Evolutionary conservation across 2,113 vertebrate species (phyloP), one percentile per base, ranked within the genome.

Genomic region (Rhea americana): DNA sequence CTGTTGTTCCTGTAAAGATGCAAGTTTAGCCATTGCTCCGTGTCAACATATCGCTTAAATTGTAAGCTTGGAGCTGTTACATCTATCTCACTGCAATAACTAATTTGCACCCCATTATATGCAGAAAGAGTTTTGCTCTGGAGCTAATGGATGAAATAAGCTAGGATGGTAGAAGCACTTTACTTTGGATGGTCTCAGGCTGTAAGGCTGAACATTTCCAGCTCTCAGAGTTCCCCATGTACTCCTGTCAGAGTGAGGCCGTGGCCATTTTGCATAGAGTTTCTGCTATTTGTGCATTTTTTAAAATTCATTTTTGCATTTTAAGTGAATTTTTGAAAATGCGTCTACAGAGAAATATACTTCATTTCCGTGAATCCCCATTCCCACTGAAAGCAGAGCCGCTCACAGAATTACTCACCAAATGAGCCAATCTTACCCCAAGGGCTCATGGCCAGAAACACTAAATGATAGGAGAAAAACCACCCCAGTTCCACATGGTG

Each of bases 211-310:
- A 45, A 62, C 30, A 16, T n/a, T 51, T 80, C 41, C 30, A 3
- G 8, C 35, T 26, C n/a, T n/a, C 63, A n/a, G 35, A 7, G 4
- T 0, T 0, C 37, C 71, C 53, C 74, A 19, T 7, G 12, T 47
- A n/a, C 59, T 67, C 61, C 59, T 58, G 53, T 39, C 58, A 83
- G 78, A 55, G 43, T 47, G 30, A 71, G 2, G 47, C n/a, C 13
- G 4, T 19, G 67, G 58, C 20, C 63, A 35, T 48, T 91, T 90
- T 56, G 28, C 62, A 53, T n/a, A 80, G n/a, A 11, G 17, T 37
- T 63, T 45, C 25, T 43, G 26, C 28, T 58, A 1, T 59, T 74
- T 68, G 10, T 24, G 30, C 3, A 0, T 5, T 65, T 93, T 59
- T 55, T 45, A 15, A 50, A 18, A 21, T 11, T 58, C 11, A 26